These are phyloP conservation scores for Cryptotermes secundus DNA, from an alignment of 1,140 invertebrate genomes.

Conservation along the genomic window DNA sequence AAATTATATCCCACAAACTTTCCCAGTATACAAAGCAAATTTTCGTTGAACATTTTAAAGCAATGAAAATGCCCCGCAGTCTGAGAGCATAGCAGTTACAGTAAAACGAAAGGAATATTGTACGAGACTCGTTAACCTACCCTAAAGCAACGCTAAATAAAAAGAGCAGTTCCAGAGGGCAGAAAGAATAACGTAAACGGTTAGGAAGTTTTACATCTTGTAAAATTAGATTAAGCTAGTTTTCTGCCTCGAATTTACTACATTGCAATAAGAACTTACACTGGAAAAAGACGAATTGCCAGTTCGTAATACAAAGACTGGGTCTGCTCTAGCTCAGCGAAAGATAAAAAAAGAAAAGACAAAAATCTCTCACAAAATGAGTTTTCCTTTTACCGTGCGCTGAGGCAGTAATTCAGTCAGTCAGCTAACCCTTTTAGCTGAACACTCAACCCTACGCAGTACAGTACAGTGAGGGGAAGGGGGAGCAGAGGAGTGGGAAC, in stretches of 20 bases:
- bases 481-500: too few relatives aligned
- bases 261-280: background rate
- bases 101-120: background rate
- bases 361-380: slow-evolving; percentile 20
- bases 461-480: background rate
- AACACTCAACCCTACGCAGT: background rate
- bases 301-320: background rate
- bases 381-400: background rate
- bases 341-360: background rate
- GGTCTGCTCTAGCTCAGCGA: background rate
- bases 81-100: background rate
- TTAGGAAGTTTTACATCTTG: slow-evolving; percentile 13
- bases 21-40: background rate
- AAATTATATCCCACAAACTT: background rate
- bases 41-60: background rate
- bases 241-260: slow-evolving; percentile 9
- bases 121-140: background rate
- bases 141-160: background rate
- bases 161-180: background rate
- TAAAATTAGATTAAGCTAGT: slow-evolving; percentile 18
- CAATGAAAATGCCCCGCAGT: background rate
- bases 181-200: background rate
- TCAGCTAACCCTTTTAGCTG: background rate
- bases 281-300: background rate
- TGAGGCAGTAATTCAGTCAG: background rate